Conservation (phyloP, 1,140 invertebrate genomes). For the Drosophila orena region DNA sequence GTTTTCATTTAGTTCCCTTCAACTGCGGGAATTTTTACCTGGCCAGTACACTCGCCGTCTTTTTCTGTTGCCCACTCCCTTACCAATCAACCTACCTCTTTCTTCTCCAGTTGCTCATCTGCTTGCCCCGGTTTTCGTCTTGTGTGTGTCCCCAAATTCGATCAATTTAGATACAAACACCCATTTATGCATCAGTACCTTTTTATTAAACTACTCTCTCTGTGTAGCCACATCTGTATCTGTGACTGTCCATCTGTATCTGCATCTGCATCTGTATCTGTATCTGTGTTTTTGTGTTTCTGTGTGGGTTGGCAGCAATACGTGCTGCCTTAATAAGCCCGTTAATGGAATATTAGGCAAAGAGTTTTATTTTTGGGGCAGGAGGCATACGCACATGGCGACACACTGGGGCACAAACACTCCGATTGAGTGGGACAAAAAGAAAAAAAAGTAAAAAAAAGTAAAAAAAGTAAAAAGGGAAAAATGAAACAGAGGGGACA, state of each 20-base stretch:
- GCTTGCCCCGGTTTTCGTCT: conserved; percentile 40
- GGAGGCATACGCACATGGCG: conserved; percentile 59
- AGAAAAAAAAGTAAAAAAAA: background rate
- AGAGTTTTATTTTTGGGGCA: conserved; percentile 67
- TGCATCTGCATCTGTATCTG: background rate
- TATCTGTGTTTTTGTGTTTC: conserved; percentile 2
- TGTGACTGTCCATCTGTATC: background rate
- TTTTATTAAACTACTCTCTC: conserved; percentile 77
- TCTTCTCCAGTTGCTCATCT: conserved; percentile 27
- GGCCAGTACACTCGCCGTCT: conserved; percentile 34
- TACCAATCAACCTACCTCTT: conserved; percentile 1
- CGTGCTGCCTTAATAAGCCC: conserved; percentile 81
- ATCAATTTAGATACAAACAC: conserved; percentile 84
- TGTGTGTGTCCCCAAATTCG: conserved; percentile 81
- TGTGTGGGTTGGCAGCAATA: conserved; percentile 64
- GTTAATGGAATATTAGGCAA: conserved; percentile 83
- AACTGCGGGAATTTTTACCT: conserved; percentile 75
- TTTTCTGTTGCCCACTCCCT: conserved; percentile 1
- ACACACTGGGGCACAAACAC: conserved; percentile 55
- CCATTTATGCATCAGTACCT: conserved; percentile 83
- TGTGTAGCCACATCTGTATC: conserved; percentile 3
- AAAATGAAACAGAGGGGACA: conserved; percentile 5
- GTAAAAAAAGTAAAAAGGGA: background rate
- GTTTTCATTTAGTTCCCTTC: conserved; percentile 38
- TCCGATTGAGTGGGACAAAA: conserved; percentile 31